Percentiles rank a stretch among this genome's conserved stretches.
phyloP scores from a whole-genome alignment of 2,888 invertebrate genomes.

The Iphiclides podalirius region DNA sequence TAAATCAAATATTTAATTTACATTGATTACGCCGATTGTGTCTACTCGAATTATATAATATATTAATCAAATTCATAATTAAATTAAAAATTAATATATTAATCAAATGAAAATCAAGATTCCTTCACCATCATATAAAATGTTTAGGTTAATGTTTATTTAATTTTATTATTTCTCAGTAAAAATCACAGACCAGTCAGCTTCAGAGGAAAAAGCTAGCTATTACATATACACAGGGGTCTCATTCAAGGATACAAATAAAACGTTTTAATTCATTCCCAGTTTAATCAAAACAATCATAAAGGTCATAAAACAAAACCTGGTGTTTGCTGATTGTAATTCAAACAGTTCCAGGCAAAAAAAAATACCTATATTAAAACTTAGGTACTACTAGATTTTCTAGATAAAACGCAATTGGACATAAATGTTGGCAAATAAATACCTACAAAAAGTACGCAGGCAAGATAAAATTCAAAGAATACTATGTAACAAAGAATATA shows the following conservation, averaged over 20 bases:
- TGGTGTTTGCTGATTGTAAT: slow-evolving; percentile 37
- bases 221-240: neutral
- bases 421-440: slow-evolving; percentile 4
- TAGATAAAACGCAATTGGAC: slow-evolving; percentile 21
- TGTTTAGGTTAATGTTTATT: too few species aligned
- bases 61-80: too few species aligned
- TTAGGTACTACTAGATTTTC: slow-evolving; percentile 46
- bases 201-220: too few species aligned
- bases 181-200: too few species aligned
- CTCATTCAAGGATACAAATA: slow-evolving; percentile 24
- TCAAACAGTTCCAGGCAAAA: slow-evolving; percentile 38
- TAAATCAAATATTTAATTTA: too few species aligned
- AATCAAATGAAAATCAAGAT: too few species aligned
- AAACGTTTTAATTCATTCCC: slow-evolving; percentile 39
- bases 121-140: too few species aligned
- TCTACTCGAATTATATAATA: too few species aligned
- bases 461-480: slow-evolving; percentile 42
- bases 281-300: slow-evolving; percentile 65
- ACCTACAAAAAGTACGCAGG: slow-evolving; percentile 27
- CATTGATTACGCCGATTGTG: too few species aligned
- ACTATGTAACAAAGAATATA: slow-evolving; percentile 19
- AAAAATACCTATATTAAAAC: slow-evolving; percentile 46
- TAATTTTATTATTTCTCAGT: too few species aligned
- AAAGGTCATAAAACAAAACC: slow-evolving; percentile 52
- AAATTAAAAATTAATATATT: too few species aligned